Evolutionary conservation across 1,140 invertebrate genomes (phyloP), one percentile per base, ranked within the genome.

Genomic region (Tetramorium alpestre): DNA sequence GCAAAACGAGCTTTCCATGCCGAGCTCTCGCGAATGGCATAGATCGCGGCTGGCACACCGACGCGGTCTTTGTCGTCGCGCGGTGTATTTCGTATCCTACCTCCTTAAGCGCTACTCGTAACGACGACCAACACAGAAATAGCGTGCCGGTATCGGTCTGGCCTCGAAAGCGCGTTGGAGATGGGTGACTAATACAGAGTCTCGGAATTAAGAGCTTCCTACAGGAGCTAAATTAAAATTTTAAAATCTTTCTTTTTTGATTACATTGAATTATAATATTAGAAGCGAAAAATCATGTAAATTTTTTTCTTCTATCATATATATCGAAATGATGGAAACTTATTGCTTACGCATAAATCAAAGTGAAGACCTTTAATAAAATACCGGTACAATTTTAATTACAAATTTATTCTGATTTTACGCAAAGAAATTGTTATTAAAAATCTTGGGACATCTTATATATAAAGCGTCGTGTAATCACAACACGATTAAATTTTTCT

Each of bases 51-150:
- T 64, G 67, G 49, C 38, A 33, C 47, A 81, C 38, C 51, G 51
- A 13, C 38, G 62, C 77, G 44, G n/a, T 5, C 41, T 82, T 82
- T 82, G 51, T 89, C 78, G 73, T 73, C 76, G 88, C 62, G 69
- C 84, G 54, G 22, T 64, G 76, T 73, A 80, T 47, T 86, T 69
- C 64, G 78, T 89, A 72, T 67, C 54, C 22, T 67, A 69, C 51
- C 33, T 87, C 38, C 73, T 33, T 41, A 56, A 80, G 16, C 62
- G 60, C 76, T n/a, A 28, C 44, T 77, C 58, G 33, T 51, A 38
- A 28, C 73, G 22, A 76, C 54, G 16, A 58, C 5, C 16, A 44
- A 25, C 8, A 60, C 51, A 41, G 28, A 82, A 82, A 72, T 82
- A 72, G 51, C 64, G 18, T 78, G 44, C 16, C 25, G 44, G n/a